A percentile compares a stretch with the other conserved stretches of the same genome.
These are phyloP conservation scores for Holacanthus passer DNA, from an alignment of 2,113 vertebrate species.

Conservation along the genomic window DNA sequence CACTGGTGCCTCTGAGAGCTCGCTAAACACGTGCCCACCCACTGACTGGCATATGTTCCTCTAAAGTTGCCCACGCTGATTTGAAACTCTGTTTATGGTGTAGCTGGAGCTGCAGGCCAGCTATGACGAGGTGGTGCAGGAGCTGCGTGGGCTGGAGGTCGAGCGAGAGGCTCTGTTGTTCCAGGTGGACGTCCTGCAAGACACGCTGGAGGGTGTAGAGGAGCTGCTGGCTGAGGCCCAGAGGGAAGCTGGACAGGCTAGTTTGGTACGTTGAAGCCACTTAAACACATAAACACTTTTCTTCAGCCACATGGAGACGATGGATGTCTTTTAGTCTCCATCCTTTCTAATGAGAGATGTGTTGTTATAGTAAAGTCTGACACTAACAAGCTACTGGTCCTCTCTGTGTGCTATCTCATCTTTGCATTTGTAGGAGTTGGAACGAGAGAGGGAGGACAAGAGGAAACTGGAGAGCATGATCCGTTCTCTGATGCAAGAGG, in stretches of 20 bases:
- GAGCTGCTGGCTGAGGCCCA: slow-evolving; percentile 85
- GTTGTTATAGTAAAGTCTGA: background rate
- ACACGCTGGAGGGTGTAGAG: slow-evolving; percentile 83
- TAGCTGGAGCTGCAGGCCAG: slow-evolving; percentile 83
- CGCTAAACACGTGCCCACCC: slow-evolving; percentile 31
- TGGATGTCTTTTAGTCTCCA: background rate
- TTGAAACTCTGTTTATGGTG: slow-evolving; percentile 41
- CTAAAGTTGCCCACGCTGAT: slow-evolving; percentile 63
- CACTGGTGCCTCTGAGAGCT: slow-evolving; percentile 49
- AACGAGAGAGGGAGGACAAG: slow-evolving; percentile 73
- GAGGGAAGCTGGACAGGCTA: slow-evolving; percentile 77
- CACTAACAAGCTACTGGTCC: background rate
- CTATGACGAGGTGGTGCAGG: slow-evolving; percentile 82
- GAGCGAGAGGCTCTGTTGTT: slow-evolving; percentile 83
- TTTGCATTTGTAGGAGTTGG: slow-evolving; percentile 77
- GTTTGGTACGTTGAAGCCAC: slow-evolving; percentile 56
- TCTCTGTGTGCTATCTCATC: background rate
- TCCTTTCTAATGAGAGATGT: background rate
- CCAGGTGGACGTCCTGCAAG: slow-evolving; percentile 86
- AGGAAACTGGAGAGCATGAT: slow-evolving; percentile 78
- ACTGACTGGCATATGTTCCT: slow-evolving; percentile 38
- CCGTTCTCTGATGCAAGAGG: slow-evolving; percentile 75
- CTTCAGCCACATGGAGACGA: background rate
- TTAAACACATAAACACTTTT: background rate
- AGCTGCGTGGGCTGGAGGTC: slow-evolving; percentile 82